Percentiles rank a stretch among this genome's conserved stretches.
Conservation (phyloP, 2,888 invertebrate species). For the Lissocephala sabroskyi region DNA sequence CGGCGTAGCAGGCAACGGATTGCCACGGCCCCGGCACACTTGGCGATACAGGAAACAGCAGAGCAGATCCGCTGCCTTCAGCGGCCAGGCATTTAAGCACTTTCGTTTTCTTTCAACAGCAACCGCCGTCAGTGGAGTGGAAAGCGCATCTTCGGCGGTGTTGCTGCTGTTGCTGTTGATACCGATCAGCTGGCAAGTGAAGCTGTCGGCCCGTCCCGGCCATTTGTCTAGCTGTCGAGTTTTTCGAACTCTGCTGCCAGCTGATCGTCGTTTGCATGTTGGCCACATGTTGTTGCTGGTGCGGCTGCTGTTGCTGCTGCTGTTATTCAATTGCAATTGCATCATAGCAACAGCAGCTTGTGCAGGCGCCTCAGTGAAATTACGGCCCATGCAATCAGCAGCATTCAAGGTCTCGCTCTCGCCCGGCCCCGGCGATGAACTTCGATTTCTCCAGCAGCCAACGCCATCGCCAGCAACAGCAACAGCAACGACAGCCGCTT, state of each 20-base stretch:
- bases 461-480: constrained; percentile 23
- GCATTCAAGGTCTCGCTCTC: constrained; percentile 50
- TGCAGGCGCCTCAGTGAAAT: constrained; percentile 36
- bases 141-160: constrained; percentile 47
- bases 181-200: constrained; percentile 48
- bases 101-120: constrained; percentile 69
- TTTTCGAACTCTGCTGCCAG: constrained; percentile 61
- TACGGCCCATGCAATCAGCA: constrained; percentile 28
- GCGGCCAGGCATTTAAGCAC: constrained; percentile 46
- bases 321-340: constrained; percentile 46
- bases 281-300: constrained; percentile 27
- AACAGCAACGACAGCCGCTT: constrained; percentile 1
- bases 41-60: constrained; percentile 56
- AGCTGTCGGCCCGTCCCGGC: constrained; percentile 26
- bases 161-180: constrained; percentile 28
- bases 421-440: constrained; percentile 33
- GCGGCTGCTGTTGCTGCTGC: constrained; percentile 7
- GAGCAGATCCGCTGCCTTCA: not conserved
- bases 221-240: constrained; percentile 54
- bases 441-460: constrained; percentile 55
- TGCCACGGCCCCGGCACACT: constrained; percentile 22
- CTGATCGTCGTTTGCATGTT: constrained; percentile 24
- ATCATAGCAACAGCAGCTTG: constrained; percentile 33
- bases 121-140: constrained; percentile 41
- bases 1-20: not conserved